These are phyloP conservation scores for Pseudocheirus occidentalis DNA, from an alignment of 2,797 vertebrate species.

Conservation along the genomic window DNA sequence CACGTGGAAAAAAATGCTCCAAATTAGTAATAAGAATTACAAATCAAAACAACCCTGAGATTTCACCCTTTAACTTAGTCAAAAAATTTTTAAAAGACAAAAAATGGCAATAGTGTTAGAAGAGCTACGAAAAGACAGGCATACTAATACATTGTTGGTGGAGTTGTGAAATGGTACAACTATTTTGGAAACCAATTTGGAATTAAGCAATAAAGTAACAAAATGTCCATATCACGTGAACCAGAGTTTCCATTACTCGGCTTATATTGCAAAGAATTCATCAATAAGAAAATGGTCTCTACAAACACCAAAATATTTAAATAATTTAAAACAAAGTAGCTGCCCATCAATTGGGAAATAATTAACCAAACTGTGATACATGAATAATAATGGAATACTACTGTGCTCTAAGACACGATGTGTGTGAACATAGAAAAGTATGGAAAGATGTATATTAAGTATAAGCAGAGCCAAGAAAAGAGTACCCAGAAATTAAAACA, in stretches of 20 bases:
- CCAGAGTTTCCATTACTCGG: background rate
- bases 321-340: background rate
- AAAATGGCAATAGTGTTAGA: background rate
- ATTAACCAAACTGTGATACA: background rate
- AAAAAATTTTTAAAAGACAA: too few relatives aligned
- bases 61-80: background rate
- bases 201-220: background rate
- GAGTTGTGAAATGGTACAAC: too few relatives aligned
- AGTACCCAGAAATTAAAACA: background rate
- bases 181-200: background rate
- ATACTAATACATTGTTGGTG: background rate
- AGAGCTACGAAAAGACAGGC: background rate
- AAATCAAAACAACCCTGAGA: background rate
- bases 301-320: background rate
- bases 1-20: background rate
- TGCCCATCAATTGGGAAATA: background rate
- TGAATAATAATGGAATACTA: background rate
- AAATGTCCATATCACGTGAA: background rate
- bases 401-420: background rate
- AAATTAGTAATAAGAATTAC: background rate
- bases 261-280: background rate
- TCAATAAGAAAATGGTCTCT: background rate
- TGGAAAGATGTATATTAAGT: background rate
- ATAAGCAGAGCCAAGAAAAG: background rate
- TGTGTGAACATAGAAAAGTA: background rate